phyloP scores from a whole-genome alignment of 1,140 invertebrate genomes.

The Harlomillsia oculata region DNA sequence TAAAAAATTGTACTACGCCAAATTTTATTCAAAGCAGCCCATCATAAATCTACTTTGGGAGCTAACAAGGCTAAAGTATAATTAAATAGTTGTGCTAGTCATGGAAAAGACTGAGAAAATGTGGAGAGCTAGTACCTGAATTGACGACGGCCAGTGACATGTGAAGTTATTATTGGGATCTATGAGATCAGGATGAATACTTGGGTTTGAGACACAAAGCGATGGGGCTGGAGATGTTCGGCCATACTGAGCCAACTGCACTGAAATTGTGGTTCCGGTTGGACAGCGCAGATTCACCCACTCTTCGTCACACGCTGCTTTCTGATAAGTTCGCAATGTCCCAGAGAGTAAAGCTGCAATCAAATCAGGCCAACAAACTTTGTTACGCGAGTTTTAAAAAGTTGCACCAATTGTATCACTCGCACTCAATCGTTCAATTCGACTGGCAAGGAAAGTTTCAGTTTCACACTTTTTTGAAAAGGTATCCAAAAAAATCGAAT shows the following conservation, averaged over 20 bases:
- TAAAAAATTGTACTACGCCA: conserved; percentile 72
- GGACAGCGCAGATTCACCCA: conserved; percentile 75
- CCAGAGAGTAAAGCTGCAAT: conserved; percentile 69
- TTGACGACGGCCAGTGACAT: conserved; percentile 46
- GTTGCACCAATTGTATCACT: not conserved
- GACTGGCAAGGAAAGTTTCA: no score
- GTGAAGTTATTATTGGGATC: conserved; percentile 39
- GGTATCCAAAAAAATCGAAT: no score
- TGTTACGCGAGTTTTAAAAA: not conserved
- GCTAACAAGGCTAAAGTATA: not conserved
- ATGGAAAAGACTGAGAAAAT: not conserved
- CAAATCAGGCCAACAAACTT: not conserved
- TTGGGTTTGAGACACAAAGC: conserved; percentile 43
- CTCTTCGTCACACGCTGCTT: conserved; percentile 77
- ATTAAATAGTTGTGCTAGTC: not conserved
- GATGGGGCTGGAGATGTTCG: conserved; percentile 42
- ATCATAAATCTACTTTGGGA: conserved; percentile 3
- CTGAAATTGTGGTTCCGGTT: conserved; percentile 71
- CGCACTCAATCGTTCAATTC: no score
- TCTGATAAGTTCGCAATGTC: conserved; percentile 76
- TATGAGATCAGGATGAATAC: conserved; percentile 35
- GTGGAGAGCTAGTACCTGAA: conserved; percentile 45
- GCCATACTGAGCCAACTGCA: conserved; percentile 65
- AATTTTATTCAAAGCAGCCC: conserved; percentile 24
- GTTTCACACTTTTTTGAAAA: no score